phyloP scores from a whole-genome alignment of 2,797 vertebrate genomes.

The Anabas testudineus region DNA sequence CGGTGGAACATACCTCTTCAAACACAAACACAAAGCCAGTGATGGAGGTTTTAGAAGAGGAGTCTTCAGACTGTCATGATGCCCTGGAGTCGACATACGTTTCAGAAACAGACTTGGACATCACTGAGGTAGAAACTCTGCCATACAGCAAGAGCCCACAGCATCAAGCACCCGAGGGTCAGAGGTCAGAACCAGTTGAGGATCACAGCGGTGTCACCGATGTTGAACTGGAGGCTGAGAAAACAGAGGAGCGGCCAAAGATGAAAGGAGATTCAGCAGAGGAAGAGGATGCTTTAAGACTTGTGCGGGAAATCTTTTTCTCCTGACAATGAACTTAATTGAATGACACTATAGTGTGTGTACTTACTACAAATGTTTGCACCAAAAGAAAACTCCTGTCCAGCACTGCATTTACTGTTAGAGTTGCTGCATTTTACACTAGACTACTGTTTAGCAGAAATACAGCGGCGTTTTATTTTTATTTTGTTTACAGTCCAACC shows the following conservation, averaged over 20 bases:
- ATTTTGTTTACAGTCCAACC: no score
- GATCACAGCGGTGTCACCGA: not conserved
- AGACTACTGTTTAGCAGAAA: no score
- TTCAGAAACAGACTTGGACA: slow-evolving; percentile 74
- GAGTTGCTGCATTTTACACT: not conserved
- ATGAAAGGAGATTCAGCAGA: slow-evolving; percentile 14
- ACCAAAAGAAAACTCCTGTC: not conserved
- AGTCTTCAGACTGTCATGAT: slow-evolving; percentile 45
- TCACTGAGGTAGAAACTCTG: slow-evolving; percentile 65
- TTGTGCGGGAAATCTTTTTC: slow-evolving; percentile 84
- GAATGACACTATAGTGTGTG: not conserved
- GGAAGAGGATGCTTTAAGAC: slow-evolving; percentile 68
- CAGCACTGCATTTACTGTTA: no score
- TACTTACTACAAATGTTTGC: not conserved
- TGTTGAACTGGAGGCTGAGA: slow-evolving; percentile 8
- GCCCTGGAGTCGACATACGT: slow-evolving; percentile 29
- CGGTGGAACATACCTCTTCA: not conserved
- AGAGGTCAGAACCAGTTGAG: slow-evolving; percentile 14
- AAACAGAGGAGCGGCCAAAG: slow-evolving; percentile 7
- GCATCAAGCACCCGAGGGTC: slow-evolving; percentile 8
- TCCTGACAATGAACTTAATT: slow-evolving; percentile 48
- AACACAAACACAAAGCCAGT: slow-evolving; percentile 6
- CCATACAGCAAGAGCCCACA: slow-evolving; percentile 37
- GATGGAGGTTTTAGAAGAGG: slow-evolving; percentile 38
- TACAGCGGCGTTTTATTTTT: no score